Conservation (phyloP, 2,113 vertebrate genomes). For the Bubo bubo region DNA sequence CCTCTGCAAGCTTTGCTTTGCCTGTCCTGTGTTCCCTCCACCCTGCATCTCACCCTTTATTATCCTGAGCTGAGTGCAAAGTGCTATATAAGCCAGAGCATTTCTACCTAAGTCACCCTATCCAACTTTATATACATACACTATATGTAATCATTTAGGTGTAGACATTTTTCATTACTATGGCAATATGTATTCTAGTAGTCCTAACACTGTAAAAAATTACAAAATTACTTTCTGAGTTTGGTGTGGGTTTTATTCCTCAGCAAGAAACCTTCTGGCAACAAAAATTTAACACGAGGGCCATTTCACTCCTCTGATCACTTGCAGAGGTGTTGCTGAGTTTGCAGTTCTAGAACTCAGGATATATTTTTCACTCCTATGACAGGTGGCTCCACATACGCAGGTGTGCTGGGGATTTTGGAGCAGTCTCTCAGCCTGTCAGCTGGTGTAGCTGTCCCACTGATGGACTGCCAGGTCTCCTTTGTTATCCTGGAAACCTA, state of each 20-base stretch:
- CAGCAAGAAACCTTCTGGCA: neutral
- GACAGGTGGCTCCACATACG: constrained; percentile 47
- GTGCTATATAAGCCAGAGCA: neutral
- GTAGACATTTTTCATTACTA: neutral
- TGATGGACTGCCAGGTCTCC: constrained; percentile 15
- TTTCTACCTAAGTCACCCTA: neutral
- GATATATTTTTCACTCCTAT: constrained; percentile 7
- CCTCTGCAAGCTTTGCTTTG: neutral
- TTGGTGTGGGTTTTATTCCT: neutral
- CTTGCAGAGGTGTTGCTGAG: neutral
- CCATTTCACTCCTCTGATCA: neutral
- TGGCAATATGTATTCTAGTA: neutral
- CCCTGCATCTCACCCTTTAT: neutral
- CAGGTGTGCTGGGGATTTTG: constrained; percentile 32
- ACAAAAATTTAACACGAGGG: neutral
- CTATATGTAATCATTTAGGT: neutral
- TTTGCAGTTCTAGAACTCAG: neutral
- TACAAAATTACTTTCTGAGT: neutral
- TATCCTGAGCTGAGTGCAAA: neutral
- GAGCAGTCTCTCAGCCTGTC: constrained; percentile 44
- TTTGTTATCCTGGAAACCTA: neutral
- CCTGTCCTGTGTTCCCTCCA: neutral
- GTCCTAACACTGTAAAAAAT: neutral
- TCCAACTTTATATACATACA: neutral
- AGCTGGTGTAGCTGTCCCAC: neutral